Conservation (phyloP, 2,113 vertebrate genomes). For the Zosterops pallidus region DNA sequence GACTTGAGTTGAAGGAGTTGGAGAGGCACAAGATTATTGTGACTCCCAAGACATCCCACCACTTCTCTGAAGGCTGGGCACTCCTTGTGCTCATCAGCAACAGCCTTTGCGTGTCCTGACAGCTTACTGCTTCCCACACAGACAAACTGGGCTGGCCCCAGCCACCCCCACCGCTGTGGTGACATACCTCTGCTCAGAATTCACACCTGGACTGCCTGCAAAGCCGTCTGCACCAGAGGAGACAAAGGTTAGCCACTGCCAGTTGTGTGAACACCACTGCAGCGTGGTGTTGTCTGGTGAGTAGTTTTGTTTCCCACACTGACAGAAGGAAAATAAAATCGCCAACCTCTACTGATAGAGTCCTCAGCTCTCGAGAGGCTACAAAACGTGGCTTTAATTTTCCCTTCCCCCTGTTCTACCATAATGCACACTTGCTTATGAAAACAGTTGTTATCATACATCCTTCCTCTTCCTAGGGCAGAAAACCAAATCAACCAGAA, state of each 20-base stretch:
- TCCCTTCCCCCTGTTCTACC: neutral
- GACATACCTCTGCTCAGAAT: constrained; percentile 30
- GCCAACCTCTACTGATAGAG: neutral
- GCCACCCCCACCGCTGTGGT: neutral
- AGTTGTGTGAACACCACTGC: neutral
- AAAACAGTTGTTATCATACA: neutral
- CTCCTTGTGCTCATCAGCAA: neutral
- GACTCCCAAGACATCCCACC: neutral
- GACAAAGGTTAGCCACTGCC: neutral
- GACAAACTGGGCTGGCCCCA: neutral
- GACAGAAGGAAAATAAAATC: neutral
- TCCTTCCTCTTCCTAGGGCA: neutral
- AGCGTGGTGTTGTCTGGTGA: neutral
- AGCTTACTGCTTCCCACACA: neutral
- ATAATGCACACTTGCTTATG: neutral
- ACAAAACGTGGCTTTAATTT: neutral
- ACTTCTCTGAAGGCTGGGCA: neutral
- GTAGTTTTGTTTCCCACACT: neutral
- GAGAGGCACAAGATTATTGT: neutral
- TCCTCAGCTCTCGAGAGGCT: neutral
- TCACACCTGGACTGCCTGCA: neutral
- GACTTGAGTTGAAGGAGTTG: neutral
- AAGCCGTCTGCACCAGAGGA: neutral
- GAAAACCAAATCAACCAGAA: constrained; percentile 29
- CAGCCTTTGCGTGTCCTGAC: neutral